These are phyloP conservation scores for Helicorthomorpha holstii DNA, from an alignment of 1,140 invertebrate genomes.

Conservation along the genomic window DNA sequence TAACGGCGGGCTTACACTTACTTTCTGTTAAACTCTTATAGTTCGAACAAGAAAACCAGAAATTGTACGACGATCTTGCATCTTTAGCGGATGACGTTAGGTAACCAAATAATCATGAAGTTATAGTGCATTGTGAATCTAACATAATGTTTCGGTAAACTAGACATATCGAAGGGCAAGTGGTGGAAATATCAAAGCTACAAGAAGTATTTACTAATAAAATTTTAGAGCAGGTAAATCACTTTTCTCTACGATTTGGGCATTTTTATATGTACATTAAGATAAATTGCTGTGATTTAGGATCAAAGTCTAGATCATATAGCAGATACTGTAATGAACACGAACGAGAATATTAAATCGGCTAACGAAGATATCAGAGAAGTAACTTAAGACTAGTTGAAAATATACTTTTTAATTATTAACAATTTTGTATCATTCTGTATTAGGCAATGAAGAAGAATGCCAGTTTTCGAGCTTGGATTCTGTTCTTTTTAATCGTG, in stretches of 20 bases:
- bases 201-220: constrained; percentile 96
- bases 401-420: constrained; percentile 6
- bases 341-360: constrained; percentile 87
- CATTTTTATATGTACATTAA: too few species aligned
- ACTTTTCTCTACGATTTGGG: neutral
- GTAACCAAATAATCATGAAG: constrained; percentile 37
- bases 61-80: constrained; percentile 54
- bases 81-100: constrained; percentile 51
- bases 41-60: constrained; percentile 31
- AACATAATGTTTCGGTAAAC: constrained; percentile 11
- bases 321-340: constrained; percentile 63
- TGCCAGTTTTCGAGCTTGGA: constrained; percentile 80
- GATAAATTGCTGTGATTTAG: too few species aligned
- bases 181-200: constrained; percentile 86
- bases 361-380: constrained; percentile 85
- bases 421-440: constrained; percentile 15
- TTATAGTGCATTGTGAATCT: too few species aligned
- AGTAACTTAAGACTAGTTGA: constrained; percentile 16
- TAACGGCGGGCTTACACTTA: too few species aligned
- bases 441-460: constrained; percentile 85
- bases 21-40: constrained; percentile 13
- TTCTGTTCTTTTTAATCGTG: constrained; percentile 86
- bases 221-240: constrained; percentile 58
- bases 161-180: constrained; percentile 55
- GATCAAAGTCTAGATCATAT: constrained; percentile 83